Conservation (phyloP, 1,140 invertebrate genomes). For the Wiebesia pumilae region DNA sequence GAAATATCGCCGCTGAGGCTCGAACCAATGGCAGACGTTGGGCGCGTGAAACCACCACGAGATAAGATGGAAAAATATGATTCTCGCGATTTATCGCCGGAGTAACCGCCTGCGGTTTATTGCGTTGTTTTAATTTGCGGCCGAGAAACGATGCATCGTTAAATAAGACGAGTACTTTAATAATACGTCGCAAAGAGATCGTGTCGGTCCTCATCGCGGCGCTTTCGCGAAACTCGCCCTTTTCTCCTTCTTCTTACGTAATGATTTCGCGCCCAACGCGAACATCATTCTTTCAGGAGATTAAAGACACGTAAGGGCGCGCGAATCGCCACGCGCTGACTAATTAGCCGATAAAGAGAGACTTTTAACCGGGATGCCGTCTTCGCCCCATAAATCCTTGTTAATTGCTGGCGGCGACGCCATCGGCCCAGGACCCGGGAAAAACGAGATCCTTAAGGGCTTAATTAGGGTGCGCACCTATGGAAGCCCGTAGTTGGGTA, state of each 20-base stretch:
- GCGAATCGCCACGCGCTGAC: background rate
- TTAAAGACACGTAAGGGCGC: background rate
- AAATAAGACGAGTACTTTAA: background rate
- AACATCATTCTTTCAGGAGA: background rate
- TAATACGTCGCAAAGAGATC: background rate
- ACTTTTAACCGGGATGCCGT: background rate
- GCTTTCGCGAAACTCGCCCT: too few relatives aligned
- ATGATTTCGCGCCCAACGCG: background rate
- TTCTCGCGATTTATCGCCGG: background rate
- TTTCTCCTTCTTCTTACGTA: background rate
- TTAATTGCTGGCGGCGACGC: constrained; percentile 3
- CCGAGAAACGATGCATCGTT: background rate
- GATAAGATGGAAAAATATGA: background rate
- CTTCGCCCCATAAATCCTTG: constrained; percentile 31
- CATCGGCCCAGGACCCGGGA: background rate
- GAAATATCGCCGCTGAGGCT: background rate
- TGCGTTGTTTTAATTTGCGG: background rate
- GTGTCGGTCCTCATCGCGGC: background rate
- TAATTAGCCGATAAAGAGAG: constrained; percentile 26
- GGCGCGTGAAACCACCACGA: background rate
- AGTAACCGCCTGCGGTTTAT: background rate
- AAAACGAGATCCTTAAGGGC: constrained; percentile 31
- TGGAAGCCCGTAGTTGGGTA: background rate
- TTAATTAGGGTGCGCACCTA: constrained; percentile 31
- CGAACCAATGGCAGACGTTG: background rate